phyloP scores from a whole-genome alignment of 2,797 vertebrate genomes.

The Hipposideros larvatus region DNA sequence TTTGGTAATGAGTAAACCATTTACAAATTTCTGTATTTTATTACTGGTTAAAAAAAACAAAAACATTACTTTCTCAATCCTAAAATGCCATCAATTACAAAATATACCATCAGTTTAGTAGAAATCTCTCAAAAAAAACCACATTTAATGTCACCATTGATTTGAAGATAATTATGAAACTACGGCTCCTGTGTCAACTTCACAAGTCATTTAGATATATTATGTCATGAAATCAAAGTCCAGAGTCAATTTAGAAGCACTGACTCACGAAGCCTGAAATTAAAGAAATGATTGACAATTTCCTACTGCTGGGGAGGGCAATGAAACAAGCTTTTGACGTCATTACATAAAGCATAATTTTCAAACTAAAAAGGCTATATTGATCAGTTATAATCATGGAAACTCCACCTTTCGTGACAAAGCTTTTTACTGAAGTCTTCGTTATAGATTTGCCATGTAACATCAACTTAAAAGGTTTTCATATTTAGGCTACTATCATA shows the following conservation, averaged over 20 bases:
- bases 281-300: constrained; percentile 20
- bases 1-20: constrained; percentile 14
- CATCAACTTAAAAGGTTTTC: not conserved
- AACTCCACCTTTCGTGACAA: constrained; percentile 18
- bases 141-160: not conserved
- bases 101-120: constrained; percentile 18
- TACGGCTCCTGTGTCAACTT: not conserved
- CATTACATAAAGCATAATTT: constrained; percentile 1
- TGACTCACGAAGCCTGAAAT: constrained; percentile 32
- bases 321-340: not conserved
- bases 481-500: not conserved
- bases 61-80: not conserved
- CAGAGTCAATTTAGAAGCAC: not conserved
- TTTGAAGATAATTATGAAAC: constrained; percentile 23
- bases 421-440: not conserved
- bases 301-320: constrained; percentile 18
- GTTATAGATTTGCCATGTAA: not conserved
- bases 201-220: not conserved
- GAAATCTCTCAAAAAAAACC: not conserved
- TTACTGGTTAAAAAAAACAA: not conserved
- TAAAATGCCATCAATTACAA: constrained; percentile 44
- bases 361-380: not conserved
- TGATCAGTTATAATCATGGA: not conserved
- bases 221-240: not conserved
- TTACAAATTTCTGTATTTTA: not conserved